Base-by-base conservation (phyloP, 2,888 invertebrate genomes). In the Blastobasis lacticolella region DNA sequence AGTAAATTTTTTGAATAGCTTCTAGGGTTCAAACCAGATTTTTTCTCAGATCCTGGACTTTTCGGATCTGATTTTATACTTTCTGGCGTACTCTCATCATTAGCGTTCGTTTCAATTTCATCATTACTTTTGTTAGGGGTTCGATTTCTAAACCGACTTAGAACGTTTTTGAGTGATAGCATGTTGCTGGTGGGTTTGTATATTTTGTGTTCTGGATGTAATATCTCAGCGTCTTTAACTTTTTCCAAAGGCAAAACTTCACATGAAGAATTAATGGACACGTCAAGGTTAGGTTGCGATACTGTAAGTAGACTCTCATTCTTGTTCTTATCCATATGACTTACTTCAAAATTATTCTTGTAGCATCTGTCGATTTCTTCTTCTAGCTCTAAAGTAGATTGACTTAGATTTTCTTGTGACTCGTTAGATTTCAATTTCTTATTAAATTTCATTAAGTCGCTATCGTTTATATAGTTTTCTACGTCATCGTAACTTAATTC, bases 131-230 rank as follows among this genome's bases (percentile, higher is more conserved):
- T 85, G 42, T 75, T 86, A 0, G 80, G 80, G n/a, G 76, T 78
- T 36, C 73, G 78, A 52, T 73, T 78, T 63, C 87, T 89, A 56
- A 91, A 89, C 49, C 90, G 80, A 63, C 88, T 90, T 5, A 91
- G 71, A 38, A 91, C 87, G 62, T 90, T 91, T 67, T 90, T 89
- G 0, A 91, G 76, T 4, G 91, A 88, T 1, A 86, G 63, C 58
- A 88, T 78, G 55, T 86, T 91, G 48, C 89, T 87, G 0, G 90
- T 90, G 46, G 92, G 91, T 57, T 93, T 90, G 67, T 94, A 94
- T 62, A 94, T 94, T 78, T 93, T 94, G 72, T 95, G 94, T 67
- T 94, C 94, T 0, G 95, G 95, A 68, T 94, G 94, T 56, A 92
- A 90, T 4, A 89, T 78, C 71, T 79, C 88, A 58, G 76, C 78